A percentile compares a stretch with the other conserved stretches of the same genome.
Conservation (phyloP, 1,140 invertebrate species). For the Heterodera carotae region DNA sequence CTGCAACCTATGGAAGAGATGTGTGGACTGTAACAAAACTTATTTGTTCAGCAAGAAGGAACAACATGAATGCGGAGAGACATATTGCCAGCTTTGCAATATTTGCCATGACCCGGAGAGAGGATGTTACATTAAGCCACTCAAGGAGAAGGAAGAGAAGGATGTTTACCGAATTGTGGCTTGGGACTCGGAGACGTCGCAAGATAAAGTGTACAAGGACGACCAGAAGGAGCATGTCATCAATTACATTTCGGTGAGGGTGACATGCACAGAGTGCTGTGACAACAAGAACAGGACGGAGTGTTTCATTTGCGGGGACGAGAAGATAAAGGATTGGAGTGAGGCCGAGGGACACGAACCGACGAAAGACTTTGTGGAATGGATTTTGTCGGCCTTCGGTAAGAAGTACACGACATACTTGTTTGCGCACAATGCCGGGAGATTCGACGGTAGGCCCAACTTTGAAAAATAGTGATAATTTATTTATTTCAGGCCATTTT, state of each 20-base stretch:
- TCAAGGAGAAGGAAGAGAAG: background rate
- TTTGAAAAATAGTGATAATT: no score
- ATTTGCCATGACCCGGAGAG: background rate
- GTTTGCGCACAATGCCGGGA: background rate
- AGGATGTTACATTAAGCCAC: background rate
- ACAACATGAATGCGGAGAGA: background rate
- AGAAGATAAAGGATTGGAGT: background rate
- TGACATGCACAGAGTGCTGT: background rate
- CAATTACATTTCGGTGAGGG: background rate
- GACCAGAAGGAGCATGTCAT: background rate
- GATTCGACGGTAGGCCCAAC: constrained; percentile 9
- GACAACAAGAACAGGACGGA: background rate
- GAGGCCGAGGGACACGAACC: constrained; percentile 1
- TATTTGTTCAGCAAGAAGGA: background rate
- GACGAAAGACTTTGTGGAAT: background rate
- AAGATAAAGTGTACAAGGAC: background rate
- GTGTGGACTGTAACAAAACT: background rate
- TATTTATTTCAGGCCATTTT: background rate
- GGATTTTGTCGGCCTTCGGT: background rate
- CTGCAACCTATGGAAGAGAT: background rate
- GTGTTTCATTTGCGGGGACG: background rate
- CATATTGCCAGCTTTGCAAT: background rate
- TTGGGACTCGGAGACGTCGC: constrained; percentile 8
- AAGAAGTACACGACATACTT: background rate
- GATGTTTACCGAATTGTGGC: background rate